Conservation (phyloP, 1,140 invertebrate genomes). For the Popillia japonica region DNA sequence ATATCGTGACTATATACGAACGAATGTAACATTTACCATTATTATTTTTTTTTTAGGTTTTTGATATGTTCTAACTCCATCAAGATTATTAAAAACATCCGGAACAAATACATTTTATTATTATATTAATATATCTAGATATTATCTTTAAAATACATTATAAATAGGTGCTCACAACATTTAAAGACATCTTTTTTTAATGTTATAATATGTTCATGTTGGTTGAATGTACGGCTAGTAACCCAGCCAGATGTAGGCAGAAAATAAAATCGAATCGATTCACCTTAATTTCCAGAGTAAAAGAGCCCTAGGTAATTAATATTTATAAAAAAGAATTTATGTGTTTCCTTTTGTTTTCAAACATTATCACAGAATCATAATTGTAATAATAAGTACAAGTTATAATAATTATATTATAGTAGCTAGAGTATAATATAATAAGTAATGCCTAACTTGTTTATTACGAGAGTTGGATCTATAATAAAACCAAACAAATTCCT, state of each 20-base stretch:
- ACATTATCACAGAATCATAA: constrained; percentile 23
- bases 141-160: not conserved
- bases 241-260: constrained; percentile 14
- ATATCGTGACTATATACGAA: not conserved
- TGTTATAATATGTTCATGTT: constrained; percentile 24
- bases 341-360: not conserved
- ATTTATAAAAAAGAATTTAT: not conserved
- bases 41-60: too few relatives aligned
- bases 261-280: not conserved
- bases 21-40: constrained; percentile 8
- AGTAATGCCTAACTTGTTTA: too few relatives aligned
- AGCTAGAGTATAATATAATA: too few relatives aligned
- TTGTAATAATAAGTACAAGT: constrained; percentile 25
- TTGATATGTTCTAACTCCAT: constrained; percentile 26
- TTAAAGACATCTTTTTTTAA: not conserved
- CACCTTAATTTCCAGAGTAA: too few relatives aligned
- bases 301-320: constrained; percentile 18
- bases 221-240: constrained; percentile 30
- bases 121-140: constrained; percentile 9
- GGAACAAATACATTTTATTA: not conserved
- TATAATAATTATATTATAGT: not conserved
- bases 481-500: not conserved
- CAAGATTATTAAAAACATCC: not conserved
- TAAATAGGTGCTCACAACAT: constrained; percentile 5
- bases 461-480: not conserved